phyloP scores from a whole-genome alignment of 2,797 vertebrate species.

The Lagocephalus sceleratus region DNA sequence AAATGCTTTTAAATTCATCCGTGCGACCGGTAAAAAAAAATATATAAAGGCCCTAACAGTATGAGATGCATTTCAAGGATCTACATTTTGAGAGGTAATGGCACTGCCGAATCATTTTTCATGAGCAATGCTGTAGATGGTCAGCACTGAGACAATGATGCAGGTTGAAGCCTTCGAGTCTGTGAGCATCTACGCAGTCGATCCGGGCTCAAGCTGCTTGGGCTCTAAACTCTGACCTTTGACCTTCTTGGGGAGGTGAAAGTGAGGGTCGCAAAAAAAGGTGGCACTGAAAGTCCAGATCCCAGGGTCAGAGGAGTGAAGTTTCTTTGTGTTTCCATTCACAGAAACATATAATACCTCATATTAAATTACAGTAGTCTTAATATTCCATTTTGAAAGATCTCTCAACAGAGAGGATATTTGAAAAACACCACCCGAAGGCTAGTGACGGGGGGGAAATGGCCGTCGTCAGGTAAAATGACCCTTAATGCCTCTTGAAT shows the following conservation, averaged over 20 bases:
- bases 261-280: not conserved
- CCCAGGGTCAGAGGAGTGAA: too few species aligned
- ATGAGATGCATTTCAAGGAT: conserved; percentile 1
- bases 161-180: too few species aligned
- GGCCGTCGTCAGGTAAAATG: conserved; percentile 65
- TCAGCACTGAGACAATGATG: too few species aligned
- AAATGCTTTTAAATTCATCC: conserved; percentile 48
- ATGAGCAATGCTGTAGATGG: too few species aligned
- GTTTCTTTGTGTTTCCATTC: too few species aligned
- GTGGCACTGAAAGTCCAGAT: not conserved
- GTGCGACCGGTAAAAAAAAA: conserved; percentile 11
- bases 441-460: conserved; percentile 38
- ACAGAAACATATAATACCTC: too few species aligned
- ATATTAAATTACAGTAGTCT: not conserved
- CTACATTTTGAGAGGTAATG: not conserved
- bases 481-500: conserved; percentile 69
- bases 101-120: too few species aligned
- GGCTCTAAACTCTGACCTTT: too few species aligned
- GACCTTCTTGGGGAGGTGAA: too few species aligned
- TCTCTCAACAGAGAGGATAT: conserved; percentile 2
- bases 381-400: not conserved
- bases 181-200: too few species aligned
- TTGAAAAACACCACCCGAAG: conserved; percentile 36
- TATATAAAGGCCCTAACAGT: not conserved
- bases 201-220: too few species aligned